Percentiles rank a stretch among this genome's conserved stretches.
Evolutionary conservation across 2,888 invertebrate species (phyloP).

Genomic region (Caenorhabditis macrosperma): DNA sequence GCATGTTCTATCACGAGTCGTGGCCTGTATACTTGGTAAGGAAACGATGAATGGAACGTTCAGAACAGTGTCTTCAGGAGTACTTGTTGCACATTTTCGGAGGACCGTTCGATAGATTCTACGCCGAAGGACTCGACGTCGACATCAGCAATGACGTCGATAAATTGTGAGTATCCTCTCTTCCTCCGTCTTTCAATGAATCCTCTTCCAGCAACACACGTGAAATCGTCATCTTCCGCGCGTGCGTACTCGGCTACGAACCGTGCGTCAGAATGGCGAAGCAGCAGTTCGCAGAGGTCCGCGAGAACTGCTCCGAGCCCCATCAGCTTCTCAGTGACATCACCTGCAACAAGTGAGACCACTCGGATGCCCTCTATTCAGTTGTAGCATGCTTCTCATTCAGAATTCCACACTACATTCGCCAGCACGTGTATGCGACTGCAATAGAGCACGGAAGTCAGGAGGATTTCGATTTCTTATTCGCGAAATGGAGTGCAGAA

Average conservation of each 20-base stretch:
- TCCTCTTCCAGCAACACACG: constrained; percentile 43
- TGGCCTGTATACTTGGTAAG: constrained; percentile 29
- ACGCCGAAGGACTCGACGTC: constrained; percentile 28
- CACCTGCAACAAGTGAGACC: constrained; percentile 65
- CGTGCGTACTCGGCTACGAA: constrained; percentile 63
- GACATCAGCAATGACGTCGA: constrained; percentile 24
- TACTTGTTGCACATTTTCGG: constrained; percentile 53
- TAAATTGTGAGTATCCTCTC: constrained; percentile 18
- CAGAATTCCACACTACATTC: constrained; percentile 63
- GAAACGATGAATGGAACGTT: too few relatives aligned
- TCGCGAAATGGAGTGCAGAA: constrained; percentile 62
- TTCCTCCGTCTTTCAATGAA: not conserved
- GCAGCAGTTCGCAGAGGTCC: constrained; percentile 49
- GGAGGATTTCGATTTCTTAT: constrained; percentile 67
- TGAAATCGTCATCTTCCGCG: constrained; percentile 30
- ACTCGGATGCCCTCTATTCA: too few relatives aligned
- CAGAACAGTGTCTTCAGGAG: constrained; percentile 52
- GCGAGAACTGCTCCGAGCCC: constrained; percentile 43
- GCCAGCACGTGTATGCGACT: constrained; percentile 60
- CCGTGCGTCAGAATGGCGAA: constrained; percentile 63
- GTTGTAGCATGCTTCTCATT: too few relatives aligned
- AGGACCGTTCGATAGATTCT: constrained; percentile 40
- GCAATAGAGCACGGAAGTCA: constrained; percentile 64
- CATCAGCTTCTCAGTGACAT: constrained; percentile 55
- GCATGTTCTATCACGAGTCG: constrained; percentile 33